Conservation (phyloP, 2,888 invertebrate genomes). For the Ceramica pisi region DNA sequence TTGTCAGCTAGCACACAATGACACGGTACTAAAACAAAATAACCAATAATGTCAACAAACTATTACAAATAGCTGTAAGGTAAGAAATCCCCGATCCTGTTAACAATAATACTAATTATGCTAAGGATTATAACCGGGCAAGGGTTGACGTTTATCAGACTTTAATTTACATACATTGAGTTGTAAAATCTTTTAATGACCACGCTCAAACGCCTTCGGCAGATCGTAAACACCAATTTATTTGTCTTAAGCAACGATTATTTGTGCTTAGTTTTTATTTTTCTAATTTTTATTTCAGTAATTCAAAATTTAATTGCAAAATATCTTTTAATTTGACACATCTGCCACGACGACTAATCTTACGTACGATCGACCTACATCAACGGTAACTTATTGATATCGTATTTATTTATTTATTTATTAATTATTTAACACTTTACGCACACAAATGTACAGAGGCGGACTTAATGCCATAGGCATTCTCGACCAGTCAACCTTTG, state of each 20-base stretch:
- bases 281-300: conserved; percentile 20
- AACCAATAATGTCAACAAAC: too few species aligned
- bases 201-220: conserved; percentile 57
- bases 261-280: conserved; percentile 32
- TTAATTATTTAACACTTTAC: too few species aligned
- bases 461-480: too few species aligned
- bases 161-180: conserved; percentile 50
- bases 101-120: conserved; percentile 12
- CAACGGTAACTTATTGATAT: not conserved
- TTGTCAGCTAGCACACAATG: too few species aligned
- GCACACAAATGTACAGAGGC: too few species aligned
- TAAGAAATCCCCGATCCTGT: not conserved
- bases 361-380: not conserved
- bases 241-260: conserved; percentile 37
- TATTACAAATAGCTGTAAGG: not conserved
- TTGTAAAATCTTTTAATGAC: conserved; percentile 48
- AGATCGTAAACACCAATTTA: conserved; percentile 58
- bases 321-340: not conserved
- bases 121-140: conserved; percentile 1
- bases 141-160: conserved; percentile 34
- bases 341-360: not conserved
- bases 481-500: too few species aligned
- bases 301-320: conserved; percentile 11
- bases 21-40: too few species aligned
- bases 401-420: not conserved